Conservation (phyloP, 2,113 vertebrate genomes). For the Litocranius walleri region DNA sequence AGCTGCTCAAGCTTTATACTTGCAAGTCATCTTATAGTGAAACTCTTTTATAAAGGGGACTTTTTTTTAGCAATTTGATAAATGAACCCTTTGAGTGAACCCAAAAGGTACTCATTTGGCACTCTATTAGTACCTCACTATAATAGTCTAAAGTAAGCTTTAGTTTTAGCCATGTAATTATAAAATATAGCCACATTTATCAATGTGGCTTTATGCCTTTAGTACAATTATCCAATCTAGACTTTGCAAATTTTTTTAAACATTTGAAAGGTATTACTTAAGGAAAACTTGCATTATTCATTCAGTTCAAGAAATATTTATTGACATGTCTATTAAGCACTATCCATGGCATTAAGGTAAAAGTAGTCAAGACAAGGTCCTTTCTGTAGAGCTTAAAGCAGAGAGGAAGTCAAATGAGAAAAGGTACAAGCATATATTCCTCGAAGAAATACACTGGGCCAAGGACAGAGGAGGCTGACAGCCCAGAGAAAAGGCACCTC, state of each 20-base stretch:
- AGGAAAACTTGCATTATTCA: background rate
- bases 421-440: background rate
- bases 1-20: background rate
- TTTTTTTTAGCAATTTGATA: background rate
- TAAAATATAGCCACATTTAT: conserved; percentile 14
- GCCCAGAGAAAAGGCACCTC: background rate
- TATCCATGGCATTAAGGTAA: background rate
- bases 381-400: background rate
- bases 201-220: background rate
- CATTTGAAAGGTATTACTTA: background rate
- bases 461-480: background rate
- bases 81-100: background rate
- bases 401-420: background rate
- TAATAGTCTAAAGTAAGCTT: background rate
- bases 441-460: background rate
- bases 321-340: background rate
- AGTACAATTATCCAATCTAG: background rate
- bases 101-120: background rate
- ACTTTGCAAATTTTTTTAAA: background rate
- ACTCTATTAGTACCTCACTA: background rate
- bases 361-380: background rate
- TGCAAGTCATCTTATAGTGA: background rate
- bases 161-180: conserved; percentile 25
- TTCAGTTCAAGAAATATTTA: background rate
- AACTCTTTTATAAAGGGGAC: background rate